phyloP scores from a whole-genome alignment of 2,888 invertebrate species.

The Megastigmus dorsalis region DNA sequence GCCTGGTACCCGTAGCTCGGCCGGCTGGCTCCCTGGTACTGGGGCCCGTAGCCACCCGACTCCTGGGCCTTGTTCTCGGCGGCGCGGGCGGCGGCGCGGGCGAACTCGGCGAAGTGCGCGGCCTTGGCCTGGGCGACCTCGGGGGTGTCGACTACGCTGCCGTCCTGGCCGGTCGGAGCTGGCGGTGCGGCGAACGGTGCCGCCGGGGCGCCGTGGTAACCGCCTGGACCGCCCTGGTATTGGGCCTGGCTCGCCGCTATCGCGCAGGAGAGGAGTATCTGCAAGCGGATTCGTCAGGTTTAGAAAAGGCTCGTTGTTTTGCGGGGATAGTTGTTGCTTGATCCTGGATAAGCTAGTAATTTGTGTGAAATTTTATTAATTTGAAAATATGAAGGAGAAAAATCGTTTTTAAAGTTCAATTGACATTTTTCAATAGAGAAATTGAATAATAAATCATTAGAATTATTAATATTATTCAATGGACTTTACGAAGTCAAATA shows the following conservation, averaged over 20 bases:
- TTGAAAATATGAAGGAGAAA: too few species aligned
- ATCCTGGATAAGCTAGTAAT: too few species aligned
- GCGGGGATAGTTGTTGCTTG: too few species aligned
- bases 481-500: too few species aligned
- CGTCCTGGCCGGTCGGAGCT: conserved; percentile 71
- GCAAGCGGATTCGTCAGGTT: too few species aligned
- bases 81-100: conserved; percentile 70
- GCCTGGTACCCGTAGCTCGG: conserved; percentile 45
- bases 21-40: conserved; percentile 19
- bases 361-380: too few species aligned
- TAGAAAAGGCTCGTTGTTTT: too few species aligned
- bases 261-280: conserved; percentile 64
- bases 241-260: conserved; percentile 62
- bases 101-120: conserved; percentile 72
- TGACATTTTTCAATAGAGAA: too few species aligned
- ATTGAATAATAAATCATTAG: too few species aligned
- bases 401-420: too few species aligned
- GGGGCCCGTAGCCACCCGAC: conserved; percentile 50
- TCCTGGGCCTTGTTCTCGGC: conserved; percentile 59
- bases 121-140: conserved; percentile 73
- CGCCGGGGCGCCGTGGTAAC: conserved; percentile 30
- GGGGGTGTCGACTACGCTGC: conserved; percentile 73
- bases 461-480: too few species aligned
- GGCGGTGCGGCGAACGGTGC: conserved; percentile 63
- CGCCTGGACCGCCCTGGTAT: conserved; percentile 57